Conservation (phyloP, 2,113 vertebrate genomes). For the Promerops cafer region DNA sequence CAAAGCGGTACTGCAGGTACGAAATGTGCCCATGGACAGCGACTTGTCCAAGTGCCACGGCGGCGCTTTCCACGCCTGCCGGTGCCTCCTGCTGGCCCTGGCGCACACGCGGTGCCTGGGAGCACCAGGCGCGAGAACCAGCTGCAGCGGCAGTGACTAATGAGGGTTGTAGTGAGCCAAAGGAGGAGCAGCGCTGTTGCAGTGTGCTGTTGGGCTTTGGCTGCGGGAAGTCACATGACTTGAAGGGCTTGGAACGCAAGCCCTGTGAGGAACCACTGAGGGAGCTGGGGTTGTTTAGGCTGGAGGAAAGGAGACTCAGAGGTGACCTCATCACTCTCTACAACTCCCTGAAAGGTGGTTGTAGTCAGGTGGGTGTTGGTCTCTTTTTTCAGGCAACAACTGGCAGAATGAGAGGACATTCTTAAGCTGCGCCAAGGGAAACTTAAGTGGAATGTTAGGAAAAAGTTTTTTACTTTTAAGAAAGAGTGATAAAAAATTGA, state of each 20-base stretch:
- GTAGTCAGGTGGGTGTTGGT: background rate
- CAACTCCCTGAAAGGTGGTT: background rate
- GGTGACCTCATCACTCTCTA: background rate
- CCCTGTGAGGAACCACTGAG: background rate
- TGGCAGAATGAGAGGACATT: background rate
- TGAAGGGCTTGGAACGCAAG: background rate
- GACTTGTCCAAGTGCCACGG: rapidly evolving
- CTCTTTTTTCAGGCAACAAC: background rate
- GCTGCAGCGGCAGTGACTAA: background rate
- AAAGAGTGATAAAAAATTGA: background rate
- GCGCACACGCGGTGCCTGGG: background rate
- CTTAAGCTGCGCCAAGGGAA: background rate
- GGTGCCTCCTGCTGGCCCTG: background rate
- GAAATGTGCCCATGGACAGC: rapidly evolving
- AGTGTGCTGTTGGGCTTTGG: background rate
- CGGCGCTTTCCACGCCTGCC: background rate
- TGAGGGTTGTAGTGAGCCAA: background rate
- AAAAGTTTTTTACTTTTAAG: background rate
- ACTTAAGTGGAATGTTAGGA: background rate
- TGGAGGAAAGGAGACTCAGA: background rate
- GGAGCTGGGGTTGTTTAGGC: background rate
- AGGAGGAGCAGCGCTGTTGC: background rate
- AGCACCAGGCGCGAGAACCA: background rate
- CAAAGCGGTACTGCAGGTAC: background rate
- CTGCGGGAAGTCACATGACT: background rate